These are phyloP conservation scores for Sebastes diploproa DNA, from an alignment of 2,797 vertebrate genomes.

Conservation along the genomic window DNA sequence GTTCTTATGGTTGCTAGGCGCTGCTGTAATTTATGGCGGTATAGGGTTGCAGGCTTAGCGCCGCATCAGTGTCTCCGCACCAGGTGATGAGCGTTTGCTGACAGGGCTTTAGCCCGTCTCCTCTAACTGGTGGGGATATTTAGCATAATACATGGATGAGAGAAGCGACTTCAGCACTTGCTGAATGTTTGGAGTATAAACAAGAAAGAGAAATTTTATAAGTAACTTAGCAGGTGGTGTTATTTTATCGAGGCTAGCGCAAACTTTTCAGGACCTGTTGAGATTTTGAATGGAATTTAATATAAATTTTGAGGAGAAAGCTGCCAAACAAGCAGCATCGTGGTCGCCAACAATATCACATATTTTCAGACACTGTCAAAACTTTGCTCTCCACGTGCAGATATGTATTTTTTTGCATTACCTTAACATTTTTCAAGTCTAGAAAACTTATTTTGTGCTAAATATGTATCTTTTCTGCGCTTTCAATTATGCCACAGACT, in stretches of 20 bases:
- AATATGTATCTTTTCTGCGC: neutral
- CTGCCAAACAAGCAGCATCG: constrained; percentile 26
- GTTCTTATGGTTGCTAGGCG: constrained; percentile 64
- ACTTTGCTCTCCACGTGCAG: constrained; percentile 15
- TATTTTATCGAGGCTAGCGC: constrained; percentile 25
- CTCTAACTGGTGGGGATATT: constrained; percentile 10
- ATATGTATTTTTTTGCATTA: constrained; percentile 2
- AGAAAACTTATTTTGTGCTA: neutral
- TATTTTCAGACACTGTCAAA: constrained; percentile 45
- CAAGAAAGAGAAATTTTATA: constrained; percentile 13
- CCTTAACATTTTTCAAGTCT: neutral
- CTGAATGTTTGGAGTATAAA: constrained; percentile 40
- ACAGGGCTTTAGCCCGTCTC: constrained; percentile 17
- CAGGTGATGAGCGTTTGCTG: constrained; percentile 57
- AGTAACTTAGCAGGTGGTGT: constrained; percentile 18
- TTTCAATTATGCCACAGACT: neutral
- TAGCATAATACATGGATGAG: neutral
- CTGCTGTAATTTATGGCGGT: constrained; percentile 63
- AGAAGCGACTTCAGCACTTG: neutral
- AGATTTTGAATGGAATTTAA: constrained; percentile 48
- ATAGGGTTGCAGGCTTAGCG: constrained; percentile 69
- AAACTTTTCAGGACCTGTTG: constrained; percentile 23
- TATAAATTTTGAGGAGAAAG: constrained; percentile 42
- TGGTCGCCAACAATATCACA: constrained; percentile 50
- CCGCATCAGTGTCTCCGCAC: constrained; percentile 54